Evolutionary conservation across 2,888 invertebrate species (phyloP).

Genomic region (Heliconius aoede): DNA sequence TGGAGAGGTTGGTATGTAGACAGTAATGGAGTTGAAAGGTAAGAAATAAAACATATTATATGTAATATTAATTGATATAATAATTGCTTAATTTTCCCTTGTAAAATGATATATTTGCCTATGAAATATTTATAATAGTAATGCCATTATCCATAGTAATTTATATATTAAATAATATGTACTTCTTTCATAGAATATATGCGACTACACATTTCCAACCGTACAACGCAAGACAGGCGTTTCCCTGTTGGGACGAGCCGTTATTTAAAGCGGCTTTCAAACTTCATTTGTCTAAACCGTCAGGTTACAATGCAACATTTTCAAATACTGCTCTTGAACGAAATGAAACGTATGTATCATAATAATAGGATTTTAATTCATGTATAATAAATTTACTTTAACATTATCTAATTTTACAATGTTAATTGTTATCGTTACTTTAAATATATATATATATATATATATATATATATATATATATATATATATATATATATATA

Average conservation of each 20-base stretch:
- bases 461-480: no score
- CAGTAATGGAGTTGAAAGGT: conserved; percentile 66
- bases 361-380: neutral
- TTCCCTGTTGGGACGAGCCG: conserved; percentile 95
- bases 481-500: no score
- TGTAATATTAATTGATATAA: no score
- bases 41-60: conserved; percentile 25
- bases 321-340: conserved; percentile 85
- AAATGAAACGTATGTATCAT: conserved; percentile 55
- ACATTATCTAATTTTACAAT: no score
- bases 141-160: neutral
- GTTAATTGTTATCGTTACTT: no score
- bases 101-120: no score
- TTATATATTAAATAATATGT: neutral
- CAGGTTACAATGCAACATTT: conserved; percentile 72
- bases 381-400: no score
- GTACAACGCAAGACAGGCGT: conserved; percentile 90
- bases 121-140: neutral
- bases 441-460: no score
- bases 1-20: conserved; percentile 77
- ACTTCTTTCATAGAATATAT: conserved; percentile 60
- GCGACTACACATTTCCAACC: conserved; percentile 91
- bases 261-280: conserved; percentile 89
- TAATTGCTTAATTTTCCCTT: no score
- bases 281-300: conserved; percentile 85